Base-by-base conservation (phyloP, 2,797 vertebrate species). In the Artibeus lituratus region DNA sequence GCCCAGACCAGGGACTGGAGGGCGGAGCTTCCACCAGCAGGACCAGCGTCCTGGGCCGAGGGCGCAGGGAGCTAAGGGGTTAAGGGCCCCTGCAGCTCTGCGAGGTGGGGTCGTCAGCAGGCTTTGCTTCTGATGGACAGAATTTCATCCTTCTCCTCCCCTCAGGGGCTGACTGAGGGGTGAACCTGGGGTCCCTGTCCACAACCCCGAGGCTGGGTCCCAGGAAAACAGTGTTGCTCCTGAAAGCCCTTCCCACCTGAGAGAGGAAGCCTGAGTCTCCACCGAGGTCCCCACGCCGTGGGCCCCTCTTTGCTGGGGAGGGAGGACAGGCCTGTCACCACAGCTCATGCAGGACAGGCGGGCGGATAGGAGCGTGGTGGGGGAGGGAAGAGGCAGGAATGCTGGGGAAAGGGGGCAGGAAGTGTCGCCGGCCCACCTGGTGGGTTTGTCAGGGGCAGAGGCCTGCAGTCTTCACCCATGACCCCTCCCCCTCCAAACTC, bases 81-180 rank as follows among this genome's bases (percentile, higher is more conserved):
- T 94, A 87, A 95, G 47, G 47, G 42, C 19, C 11, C 10, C 53
- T 81, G 32, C 49, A 47, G 85, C 74, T 72, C 53, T 44, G 21
- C n/a, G 80, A 73, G 81, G 57, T 51, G 24, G 69, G 26, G 49
- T 62, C 81, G 37, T n/a, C 47, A 57, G 70, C 21, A 67, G 39
- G 44, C 90, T 83, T 73, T 9, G 8, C 22, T 0, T 55, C 8
- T 47, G 70, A 59, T 16, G n/a, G 76, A 49, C 80, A 84, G 37
- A n/a, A 62, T n/a, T 26, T 59, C 72, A 26, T 39, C 37, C 26
- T 39, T 78, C n/a, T 49, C 49, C 49, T 49, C 62, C 62, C 42
- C 57, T 47, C 47, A 5, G 55, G 59, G 72, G 32, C 29, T 26
- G 4, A 10, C 53, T 19, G 51, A 37, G 84, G 37, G 35, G 42